A percentile compares a stretch with the other conserved stretches of the same genome.
Conservation (phyloP, 2,797 vertebrate species). For the Danio jaintianensis region DNA sequence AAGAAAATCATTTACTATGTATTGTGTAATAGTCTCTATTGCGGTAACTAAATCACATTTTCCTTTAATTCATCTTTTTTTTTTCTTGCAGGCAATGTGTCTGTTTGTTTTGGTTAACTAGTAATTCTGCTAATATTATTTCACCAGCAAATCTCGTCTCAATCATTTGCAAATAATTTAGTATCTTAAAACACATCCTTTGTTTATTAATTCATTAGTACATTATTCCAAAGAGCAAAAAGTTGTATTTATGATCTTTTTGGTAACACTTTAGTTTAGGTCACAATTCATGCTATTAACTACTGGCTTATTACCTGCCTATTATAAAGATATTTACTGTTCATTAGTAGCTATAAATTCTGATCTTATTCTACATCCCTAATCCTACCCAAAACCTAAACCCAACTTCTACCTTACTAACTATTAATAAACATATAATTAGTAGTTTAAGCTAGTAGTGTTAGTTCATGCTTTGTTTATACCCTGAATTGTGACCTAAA, state of each 20-base stretch:
- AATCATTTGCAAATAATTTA: neutral
- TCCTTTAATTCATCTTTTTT: neutral
- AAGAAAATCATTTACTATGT: neutral
- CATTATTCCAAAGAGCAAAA: neutral
- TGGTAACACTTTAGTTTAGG: too few relatives aligned
- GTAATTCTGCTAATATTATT: neutral
- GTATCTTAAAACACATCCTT: neutral
- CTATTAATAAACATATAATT: too few relatives aligned
- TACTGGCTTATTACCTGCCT: too few relatives aligned
- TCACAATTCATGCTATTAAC: too few relatives aligned
- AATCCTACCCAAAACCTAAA: neutral
- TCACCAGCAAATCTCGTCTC: conserved; percentile 3
- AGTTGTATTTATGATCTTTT: neutral
- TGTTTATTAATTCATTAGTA: neutral
- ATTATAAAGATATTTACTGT: too few relatives aligned
- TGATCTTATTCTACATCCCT: too few relatives aligned
- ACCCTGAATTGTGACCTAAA: too few relatives aligned
- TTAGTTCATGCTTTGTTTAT: too few relatives aligned
- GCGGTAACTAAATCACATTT: neutral
- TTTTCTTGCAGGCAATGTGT: neutral
- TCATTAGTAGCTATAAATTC: too few relatives aligned
- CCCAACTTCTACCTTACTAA: too few relatives aligned
- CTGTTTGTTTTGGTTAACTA: neutral
- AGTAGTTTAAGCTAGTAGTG: too few relatives aligned
- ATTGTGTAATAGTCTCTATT: neutral